These are phyloP conservation scores for Lasiurus cinereus DNA, from an alignment of 2,113 vertebrate genomes.

Conservation along the genomic window DNA sequence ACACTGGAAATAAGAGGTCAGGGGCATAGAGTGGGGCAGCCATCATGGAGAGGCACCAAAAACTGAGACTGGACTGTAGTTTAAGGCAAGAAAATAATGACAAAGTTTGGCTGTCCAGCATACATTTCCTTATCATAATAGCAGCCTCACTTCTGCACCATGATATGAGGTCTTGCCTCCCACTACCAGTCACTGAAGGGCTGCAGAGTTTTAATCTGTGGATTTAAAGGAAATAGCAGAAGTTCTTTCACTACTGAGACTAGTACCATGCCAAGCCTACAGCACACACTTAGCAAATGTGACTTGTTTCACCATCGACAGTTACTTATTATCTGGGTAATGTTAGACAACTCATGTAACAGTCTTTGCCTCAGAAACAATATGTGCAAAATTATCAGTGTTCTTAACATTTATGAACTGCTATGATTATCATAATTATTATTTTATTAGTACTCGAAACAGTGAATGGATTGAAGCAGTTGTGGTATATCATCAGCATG, in stretches of 20 bases:
- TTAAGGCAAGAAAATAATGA: neutral
- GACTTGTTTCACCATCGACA: neutral
- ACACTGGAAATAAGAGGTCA: neutral
- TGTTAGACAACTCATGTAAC: neutral
- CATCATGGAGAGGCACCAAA: neutral
- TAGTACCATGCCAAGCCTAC: neutral
- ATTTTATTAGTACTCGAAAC: neutral
- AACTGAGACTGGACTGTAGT: neutral
- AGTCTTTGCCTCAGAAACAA: slow-evolving; percentile 3
- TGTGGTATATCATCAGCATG: neutral
- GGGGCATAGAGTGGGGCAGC: neutral
- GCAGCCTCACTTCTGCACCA: neutral
- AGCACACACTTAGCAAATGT: neutral
- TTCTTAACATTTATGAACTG: neutral
- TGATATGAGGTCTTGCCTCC: neutral
- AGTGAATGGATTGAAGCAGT: neutral
- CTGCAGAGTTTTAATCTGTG: neutral
- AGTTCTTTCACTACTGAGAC: neutral
- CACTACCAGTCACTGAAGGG: neutral
- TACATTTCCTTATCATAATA: neutral
- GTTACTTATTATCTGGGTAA: neutral
- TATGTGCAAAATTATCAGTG: neutral
- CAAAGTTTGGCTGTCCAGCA: neutral
- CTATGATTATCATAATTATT: neutral
- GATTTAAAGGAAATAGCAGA: neutral